Evolutionary conservation across 2,797 vertebrate species (phyloP).

Genomic region (Coracias cyanogaster): DNA sequence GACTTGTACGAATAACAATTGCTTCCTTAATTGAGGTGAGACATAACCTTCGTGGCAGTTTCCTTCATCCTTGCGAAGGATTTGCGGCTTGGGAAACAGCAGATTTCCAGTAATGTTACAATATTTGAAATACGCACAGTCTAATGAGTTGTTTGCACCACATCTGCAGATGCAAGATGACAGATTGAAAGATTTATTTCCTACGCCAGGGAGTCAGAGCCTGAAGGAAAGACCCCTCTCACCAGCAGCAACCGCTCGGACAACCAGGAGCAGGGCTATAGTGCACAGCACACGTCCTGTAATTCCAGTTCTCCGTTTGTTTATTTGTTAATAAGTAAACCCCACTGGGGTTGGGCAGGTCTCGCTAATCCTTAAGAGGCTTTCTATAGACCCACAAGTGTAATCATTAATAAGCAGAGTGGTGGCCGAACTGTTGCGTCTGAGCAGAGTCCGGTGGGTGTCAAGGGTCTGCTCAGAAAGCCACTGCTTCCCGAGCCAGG

Average conservation of each 20-base stretch:
- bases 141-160: neutral
- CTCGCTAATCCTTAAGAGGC: neutral
- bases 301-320: neutral
- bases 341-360: neutral
- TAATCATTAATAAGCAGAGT: neutral
- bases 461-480: neutral
- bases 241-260: fast-evolving
- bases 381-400: neutral
- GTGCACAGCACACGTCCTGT: neutral
- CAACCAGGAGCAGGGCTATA: neutral
- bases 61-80: neutral
- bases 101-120: neutral
- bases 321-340: slow-evolving; percentile 68
- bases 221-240: neutral
- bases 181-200: neutral
- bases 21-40: neutral
- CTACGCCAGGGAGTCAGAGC: fast-evolving
- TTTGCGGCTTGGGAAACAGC: neutral
- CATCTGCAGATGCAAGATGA: neutral
- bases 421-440: neutral
- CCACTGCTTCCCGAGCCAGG: fast-evolving
- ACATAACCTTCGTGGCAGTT: neutral
- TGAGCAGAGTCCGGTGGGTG: neutral
- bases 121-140: neutral
- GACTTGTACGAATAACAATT: neutral